phyloP scores from a whole-genome alignment of 2,797 vertebrate species.

The Lacerta agilis region DNA sequence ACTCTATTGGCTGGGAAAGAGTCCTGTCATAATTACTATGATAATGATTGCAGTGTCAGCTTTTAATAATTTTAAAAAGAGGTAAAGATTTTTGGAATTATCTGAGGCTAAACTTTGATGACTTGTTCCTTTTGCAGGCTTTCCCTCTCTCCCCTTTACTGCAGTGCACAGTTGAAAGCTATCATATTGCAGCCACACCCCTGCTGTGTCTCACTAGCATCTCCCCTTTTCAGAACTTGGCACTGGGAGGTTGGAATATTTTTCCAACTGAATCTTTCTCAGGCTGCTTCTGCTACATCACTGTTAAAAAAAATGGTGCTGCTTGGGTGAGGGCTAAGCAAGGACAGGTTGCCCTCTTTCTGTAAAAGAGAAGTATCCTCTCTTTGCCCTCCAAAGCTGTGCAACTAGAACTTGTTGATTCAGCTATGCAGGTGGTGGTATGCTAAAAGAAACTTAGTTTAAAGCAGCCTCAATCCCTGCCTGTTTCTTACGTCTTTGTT shows the following conservation, averaged over 20 bases:
- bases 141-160: rapidly evolving
- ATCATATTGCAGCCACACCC: not conserved
- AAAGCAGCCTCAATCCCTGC: rapidly evolving
- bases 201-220: not conserved
- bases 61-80: not conserved
- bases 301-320: rapidly evolving
- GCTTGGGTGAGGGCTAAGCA: not conserved
- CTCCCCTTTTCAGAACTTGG: not conserved
- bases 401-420: not conserved
- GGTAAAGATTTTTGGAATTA: not conserved
- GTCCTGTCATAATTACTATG: not conserved
- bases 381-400: rapidly evolving
- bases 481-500: rapidly evolving
- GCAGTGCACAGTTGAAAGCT: not conserved
- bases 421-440: not conserved
- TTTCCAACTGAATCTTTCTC: not conserved
- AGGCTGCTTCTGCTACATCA: not conserved
- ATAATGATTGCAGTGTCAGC: not conserved
- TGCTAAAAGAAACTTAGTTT: not conserved
- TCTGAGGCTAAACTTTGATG: not conserved
- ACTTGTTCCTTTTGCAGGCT: not conserved
- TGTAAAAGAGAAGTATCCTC: not conserved
- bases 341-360: conserved; percentile 30
- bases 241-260: rapidly evolving
- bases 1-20: not conserved